A percentile compares a stretch with the other conserved stretches of the same genome.
phyloP scores from a whole-genome alignment of 2,888 invertebrate genomes.

The Noctua fimbriata region DNA sequence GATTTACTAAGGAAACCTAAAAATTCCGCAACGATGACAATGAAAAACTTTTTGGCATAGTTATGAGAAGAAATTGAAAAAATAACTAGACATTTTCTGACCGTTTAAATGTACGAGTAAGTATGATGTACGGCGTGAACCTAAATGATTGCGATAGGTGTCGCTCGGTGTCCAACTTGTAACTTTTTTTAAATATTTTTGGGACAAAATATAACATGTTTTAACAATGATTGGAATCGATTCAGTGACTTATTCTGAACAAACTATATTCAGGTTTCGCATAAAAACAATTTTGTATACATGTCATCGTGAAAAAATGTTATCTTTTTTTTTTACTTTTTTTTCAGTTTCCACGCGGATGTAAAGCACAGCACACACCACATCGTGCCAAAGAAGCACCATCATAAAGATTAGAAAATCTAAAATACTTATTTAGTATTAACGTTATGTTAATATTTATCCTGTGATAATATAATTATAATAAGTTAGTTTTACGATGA shows the following conservation, averaged over 20 bases:
- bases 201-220: too few species aligned
- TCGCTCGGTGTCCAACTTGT: too few species aligned
- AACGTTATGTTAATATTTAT: conserved; percentile 26
- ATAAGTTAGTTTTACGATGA: conserved; percentile 31
- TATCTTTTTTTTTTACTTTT: too few species aligned
- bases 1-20: background rate
- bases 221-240: too few species aligned
- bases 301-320: background rate
- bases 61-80: background rate
- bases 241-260: too few species aligned
- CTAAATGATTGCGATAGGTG: too few species aligned
- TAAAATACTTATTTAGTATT: conserved; percentile 23
- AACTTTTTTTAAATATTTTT: too few species aligned
- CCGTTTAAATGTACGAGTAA: background rate
- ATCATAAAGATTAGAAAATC: conserved; percentile 51
- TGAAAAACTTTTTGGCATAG: background rate
- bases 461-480: conserved; percentile 50
- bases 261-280: too few species aligned
- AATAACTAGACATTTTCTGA: background rate
- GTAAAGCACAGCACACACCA: conserved; percentile 80
- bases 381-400: conserved; percentile 68
- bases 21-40: fast-evolving
- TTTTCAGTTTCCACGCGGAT: conserved; percentile 79
- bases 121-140: too few species aligned
- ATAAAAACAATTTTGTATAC: too few species aligned